These are phyloP conservation scores for Folsomia candida DNA, from an alignment of 2,888 invertebrate species.

Conservation along the genomic window DNA sequence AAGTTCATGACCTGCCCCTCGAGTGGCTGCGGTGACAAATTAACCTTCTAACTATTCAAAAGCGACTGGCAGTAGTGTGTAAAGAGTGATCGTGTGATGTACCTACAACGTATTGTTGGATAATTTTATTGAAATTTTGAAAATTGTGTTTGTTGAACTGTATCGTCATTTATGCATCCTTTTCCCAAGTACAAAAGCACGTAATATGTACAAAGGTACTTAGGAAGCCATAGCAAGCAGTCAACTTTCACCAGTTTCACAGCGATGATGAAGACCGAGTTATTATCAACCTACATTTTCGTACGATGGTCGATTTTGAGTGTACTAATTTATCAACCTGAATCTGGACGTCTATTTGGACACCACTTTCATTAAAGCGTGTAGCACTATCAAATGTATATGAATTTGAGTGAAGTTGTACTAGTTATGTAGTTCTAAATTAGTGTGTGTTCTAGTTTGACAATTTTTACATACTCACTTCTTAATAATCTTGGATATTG, in stretches of 20 bases:
- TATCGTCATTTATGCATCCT: too few species aligned
- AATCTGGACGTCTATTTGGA: background rate
- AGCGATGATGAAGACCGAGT: background rate
- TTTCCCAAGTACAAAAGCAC: too few species aligned
- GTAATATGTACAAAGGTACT: too few species aligned
- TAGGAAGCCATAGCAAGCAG: too few species aligned
- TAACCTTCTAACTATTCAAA: background rate
- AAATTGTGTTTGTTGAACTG: too few species aligned
- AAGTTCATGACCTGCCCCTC: background rate
- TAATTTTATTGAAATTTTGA: too few species aligned
- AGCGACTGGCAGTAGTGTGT: background rate
- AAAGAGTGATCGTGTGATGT: background rate
- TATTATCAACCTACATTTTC: background rate
- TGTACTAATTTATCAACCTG: constrained; percentile 1
- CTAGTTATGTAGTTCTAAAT: constrained; percentile 2
- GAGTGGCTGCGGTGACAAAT: background rate
- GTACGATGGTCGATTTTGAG: background rate
- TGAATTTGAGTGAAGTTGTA: background rate
- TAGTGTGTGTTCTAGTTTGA: background rate
- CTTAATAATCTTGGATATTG: background rate
- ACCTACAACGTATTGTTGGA: too few species aligned
- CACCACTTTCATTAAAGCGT: constrained; percentile 31
- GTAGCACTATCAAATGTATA: constrained; percentile 41
- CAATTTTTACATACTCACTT: too few species aligned
- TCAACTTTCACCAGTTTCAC: background rate